A percentile compares a stretch with the other conserved stretches of the same genome.
Evolutionary conservation across 2,797 vertebrate species (phyloP).

Genomic region (Neomorphus geoffroyi): DNA sequence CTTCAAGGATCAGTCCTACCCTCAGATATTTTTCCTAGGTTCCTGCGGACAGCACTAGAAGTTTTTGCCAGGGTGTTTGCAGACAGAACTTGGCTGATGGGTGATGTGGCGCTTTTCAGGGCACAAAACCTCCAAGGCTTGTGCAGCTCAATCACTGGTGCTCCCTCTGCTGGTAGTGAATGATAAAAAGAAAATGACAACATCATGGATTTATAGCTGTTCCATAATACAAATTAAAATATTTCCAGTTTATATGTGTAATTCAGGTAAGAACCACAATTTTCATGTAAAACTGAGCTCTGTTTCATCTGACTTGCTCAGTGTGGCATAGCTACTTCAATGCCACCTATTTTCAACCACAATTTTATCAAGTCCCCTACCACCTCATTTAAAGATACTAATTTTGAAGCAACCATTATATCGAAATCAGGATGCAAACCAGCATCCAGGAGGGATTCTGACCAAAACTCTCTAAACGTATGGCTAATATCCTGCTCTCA

Average conservation of each 20-base stretch:
- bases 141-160: conserved; percentile 41
- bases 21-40: neutral
- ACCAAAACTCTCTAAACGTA: neutral
- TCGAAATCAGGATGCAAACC: neutral
- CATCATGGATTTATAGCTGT: neutral
- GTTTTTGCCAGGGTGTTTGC: neutral
- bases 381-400: neutral
- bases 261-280: neutral
- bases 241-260: neutral
- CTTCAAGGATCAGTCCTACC: neutral
- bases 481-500: neutral
- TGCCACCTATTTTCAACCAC: conserved; percentile 2
- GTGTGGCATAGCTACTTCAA: neutral
- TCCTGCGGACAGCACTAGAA: neutral
- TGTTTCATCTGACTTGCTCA: conserved; percentile 36
- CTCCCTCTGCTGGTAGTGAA: conserved; percentile 80
- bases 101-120: neutral
- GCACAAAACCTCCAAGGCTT: neutral
- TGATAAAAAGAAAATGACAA: neutral
- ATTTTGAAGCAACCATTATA: neutral
- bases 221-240: neutral
- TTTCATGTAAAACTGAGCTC: neutral
- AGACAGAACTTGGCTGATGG: neutral
- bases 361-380: neutral
- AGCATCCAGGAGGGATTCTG: neutral